These are phyloP conservation scores for Haliaeetus leucogaster DNA, from an alignment of 2,113 vertebrate species.

Conservation along the genomic window DNA sequence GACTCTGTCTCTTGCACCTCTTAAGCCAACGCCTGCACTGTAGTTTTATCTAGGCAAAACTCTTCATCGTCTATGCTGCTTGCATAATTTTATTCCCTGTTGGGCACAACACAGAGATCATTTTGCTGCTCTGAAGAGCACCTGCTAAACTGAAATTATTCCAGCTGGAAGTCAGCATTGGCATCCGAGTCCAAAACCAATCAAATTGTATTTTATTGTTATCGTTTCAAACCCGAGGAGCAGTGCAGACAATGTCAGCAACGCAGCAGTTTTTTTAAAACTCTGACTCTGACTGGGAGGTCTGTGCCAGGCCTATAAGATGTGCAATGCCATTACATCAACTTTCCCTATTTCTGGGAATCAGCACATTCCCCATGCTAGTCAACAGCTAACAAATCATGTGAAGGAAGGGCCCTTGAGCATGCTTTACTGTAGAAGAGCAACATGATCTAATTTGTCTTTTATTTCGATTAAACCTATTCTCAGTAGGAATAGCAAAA, in stretches of 20 bases:
- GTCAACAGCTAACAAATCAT: conserved; percentile 39
- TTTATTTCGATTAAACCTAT: conserved; percentile 29
- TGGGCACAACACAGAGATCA: neutral
- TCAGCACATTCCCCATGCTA: neutral
- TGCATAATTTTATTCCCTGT: neutral
- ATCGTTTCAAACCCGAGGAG: neutral
- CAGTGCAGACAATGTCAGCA: neutral
- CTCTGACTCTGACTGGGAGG: neutral
- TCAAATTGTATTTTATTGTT: neutral
- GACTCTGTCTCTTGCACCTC: neutral
- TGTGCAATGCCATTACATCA: neutral
- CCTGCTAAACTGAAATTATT: conserved; percentile 40
- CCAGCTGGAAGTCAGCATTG: neutral
- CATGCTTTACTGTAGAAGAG: neutral
- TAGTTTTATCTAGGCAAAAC: neutral
- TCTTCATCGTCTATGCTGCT: neutral
- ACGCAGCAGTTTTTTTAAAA: neutral
- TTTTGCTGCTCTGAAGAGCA: conserved; percentile 26
- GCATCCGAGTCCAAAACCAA: neutral
- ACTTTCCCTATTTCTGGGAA: neutral
- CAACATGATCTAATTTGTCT: conserved; percentile 24
- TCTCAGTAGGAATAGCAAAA: neutral
- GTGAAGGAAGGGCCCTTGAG: neutral
- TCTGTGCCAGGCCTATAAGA: neutral
- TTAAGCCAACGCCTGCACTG: neutral